Conservation (phyloP, 2,113 vertebrate genomes). For the pig (Sus scrofa) region T2T-Sscrofa CM000812.6:118443001-118443500, state of each 20-base stretch:
- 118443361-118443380: background rate
- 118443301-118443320: background rate
- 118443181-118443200: background rate
- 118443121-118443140: slow-evolving; percentile 3
- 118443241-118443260: background rate
- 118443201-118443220: background rate
- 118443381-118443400: background rate
- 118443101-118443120: slow-evolving; percentile 15
- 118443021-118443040: slow-evolving; percentile 6
- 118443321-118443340: slow-evolving; percentile 26
- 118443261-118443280: background rate
- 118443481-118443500: background rate
- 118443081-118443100: slow-evolving; percentile 34
- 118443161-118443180: background rate
- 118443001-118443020: slow-evolving; percentile 61
- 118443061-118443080: slow-evolving; percentile 1
- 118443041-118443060: slow-evolving; percentile 53
- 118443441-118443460: background rate
- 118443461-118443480: background rate
- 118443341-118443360: background rate
- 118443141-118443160: slow-evolving; percentile 35
- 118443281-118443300: background rate
- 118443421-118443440: background rate
- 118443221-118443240: background rate
- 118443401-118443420: background rate